Base-by-base conservation (phyloP, 1,140 invertebrate genomes). In the Samia ricini region DNA sequence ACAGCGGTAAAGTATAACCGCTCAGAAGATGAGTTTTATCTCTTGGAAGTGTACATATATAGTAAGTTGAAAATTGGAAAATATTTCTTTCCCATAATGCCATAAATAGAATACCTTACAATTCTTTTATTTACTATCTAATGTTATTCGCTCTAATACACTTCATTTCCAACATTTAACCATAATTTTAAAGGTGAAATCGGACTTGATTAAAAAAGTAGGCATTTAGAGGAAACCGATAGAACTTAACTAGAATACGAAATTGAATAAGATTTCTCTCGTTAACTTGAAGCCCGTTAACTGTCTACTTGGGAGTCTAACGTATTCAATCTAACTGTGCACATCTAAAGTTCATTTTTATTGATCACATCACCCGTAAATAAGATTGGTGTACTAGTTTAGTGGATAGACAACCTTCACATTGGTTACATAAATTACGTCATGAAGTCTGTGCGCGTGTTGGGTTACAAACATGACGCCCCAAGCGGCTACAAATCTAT, bases 361-460 rank as follows among this genome's bases (percentile, higher is more conserved):
- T 61, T 61, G 56, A 61, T 61, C 60, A 61, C 51, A 61, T 26
- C 60, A 55, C 42, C 60, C 52, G 26, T 24, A 49, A 36, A 50
- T 21, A 59, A 57, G 56, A 57, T 33, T 29, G n/a, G 26, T 56
- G 51, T 29, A 55, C 60, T 33, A 61, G 60, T 61, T 60, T 56
- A 66, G 18, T 59, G 57, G 60, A 68, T 56, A 66, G 59, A 70
- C 76, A 81, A 83, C 83, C 83, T 86, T 88, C 84, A 83, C 78
- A 88, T 87, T 85, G 85, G 69, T 89, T 88, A 88, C 77, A 75
- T 88, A 87, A 88, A 83, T 89, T 88, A 88, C 84, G 78, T 87
- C 83, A 89, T 71, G 72, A 72, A 73, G 69, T 36, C 56, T 65
- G 72, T 66, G 77, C 79, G 79, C 82, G 79, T 72, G 68, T 59